Evolutionary conservation across 2,113 vertebrate genomes (phyloP).

Genomic region (Erythrolamprus reginae): DNA sequence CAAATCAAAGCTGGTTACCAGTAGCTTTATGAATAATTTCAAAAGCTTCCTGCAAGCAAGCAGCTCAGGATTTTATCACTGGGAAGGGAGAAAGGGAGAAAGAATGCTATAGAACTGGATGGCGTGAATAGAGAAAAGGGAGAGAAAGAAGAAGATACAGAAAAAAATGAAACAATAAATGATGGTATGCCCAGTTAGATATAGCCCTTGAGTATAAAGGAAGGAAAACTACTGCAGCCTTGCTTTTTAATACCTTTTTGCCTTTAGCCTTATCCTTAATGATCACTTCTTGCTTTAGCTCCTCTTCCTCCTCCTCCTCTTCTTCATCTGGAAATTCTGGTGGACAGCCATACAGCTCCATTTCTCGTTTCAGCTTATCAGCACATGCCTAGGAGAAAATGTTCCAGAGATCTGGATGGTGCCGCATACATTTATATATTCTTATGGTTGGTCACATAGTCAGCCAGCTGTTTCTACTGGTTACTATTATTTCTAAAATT

Average conservation of each 20-base stretch:
- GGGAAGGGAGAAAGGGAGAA: neutral
- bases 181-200: neutral
- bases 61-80: neutral
- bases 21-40: neutral
- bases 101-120: neutral
- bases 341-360: constrained; percentile 91
- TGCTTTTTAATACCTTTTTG: constrained; percentile 56
- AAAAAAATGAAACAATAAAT: neutral
- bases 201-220: neutral
- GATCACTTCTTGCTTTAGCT: constrained; percentile 74
- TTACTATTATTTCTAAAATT: neutral
- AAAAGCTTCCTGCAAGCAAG: neutral
- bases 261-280: constrained; percentile 96
- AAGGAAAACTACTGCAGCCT: neutral
- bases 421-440: neutral
- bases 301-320: constrained; percentile 79
- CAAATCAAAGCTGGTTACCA: neutral
- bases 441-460: neutral
- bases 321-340: constrained; percentile 94
- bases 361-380: constrained; percentile 95
- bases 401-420: neutral
- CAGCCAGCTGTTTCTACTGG: neutral
- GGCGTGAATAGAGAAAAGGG: neutral
- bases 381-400: constrained; percentile 84
- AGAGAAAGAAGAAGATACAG: neutral